Evolutionary conservation across 2,113 vertebrate genomes (phyloP), one percentile per base, ranked within the genome.

Genomic region (Grammomys dolichurus): DNA sequence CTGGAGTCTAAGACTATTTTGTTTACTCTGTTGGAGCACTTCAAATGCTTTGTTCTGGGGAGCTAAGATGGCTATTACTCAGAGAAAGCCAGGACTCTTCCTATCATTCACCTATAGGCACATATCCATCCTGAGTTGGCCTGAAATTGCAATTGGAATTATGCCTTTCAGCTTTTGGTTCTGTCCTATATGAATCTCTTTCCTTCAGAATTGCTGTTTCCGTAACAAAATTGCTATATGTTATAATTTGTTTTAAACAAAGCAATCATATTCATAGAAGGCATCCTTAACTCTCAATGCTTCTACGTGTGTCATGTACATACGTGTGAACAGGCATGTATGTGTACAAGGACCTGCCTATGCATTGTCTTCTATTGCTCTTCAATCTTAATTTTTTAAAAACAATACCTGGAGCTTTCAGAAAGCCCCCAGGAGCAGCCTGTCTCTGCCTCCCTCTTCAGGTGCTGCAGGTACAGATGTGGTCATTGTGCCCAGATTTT

Each of bases 11-110:
- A 63, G 65, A 51, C 40, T 88, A 58, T 90, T 95, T 75, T 93
- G 48, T 65, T 94, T 92, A 48, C 51, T 95, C 85, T 72, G 22
- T 24, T 92, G 78, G 31, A 69, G 82, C 78, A 67, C 75, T 77
- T 89, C 63, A n/a, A 90, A 0, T 9, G 63, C 20, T 67, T 91
- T 73, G 14, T 91, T 95, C 20, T 78, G 24, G 95, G 88, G 72
- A 91, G 67, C 48, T 40, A 60, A 22, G 40, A 36, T 33, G 0
- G 3, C 11, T 67, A 72, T 93, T 16, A 19, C 36, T 93, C 90
- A 87, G 54, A 87, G 67, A 14, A 77, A 33, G 60, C 40, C 75
- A 91, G 60, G 85, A 54, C 24, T 76, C 54, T 93, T 86, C 40
- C 33, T 75, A 4, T 69, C 31, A 31, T 33, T 40, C 40, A 40